Conservation (phyloP, 2,888 invertebrate species). For the Tineola bisselliella region DNA sequence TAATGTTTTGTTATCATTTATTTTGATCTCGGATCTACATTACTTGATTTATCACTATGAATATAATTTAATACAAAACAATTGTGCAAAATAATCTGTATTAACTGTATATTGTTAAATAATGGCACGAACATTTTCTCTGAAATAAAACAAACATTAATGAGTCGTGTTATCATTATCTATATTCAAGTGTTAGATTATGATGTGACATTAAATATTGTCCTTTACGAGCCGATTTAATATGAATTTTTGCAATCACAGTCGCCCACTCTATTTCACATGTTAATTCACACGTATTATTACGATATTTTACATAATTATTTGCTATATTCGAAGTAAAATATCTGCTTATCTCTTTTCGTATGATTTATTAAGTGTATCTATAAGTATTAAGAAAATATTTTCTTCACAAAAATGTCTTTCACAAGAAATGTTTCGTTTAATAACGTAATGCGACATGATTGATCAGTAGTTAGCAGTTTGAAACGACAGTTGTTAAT, state of each 20-base stretch:
- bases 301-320: too few relatives aligned
- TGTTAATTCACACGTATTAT: not conserved
- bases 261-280: not conserved
- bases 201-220: conserved; percentile 1
- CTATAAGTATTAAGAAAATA: too few relatives aligned
- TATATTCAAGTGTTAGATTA: not conserved
- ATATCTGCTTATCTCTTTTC: too few relatives aligned
- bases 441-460: conserved; percentile 23
- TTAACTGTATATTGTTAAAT: too few relatives aligned
- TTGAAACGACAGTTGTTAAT: conserved; percentile 62
- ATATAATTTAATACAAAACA: too few relatives aligned
- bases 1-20: not conserved
- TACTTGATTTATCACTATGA: not conserved
- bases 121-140: too few relatives aligned
- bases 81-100: too few relatives aligned
- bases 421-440: not conserved
- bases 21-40: not conserved
- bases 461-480: conserved; percentile 55
- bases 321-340: too few relatives aligned
- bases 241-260: conserved; percentile 1
- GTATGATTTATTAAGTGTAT: too few relatives aligned
- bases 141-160: not conserved
- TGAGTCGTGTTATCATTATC: not conserved
- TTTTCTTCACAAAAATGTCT: not conserved
- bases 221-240: not conserved